Percentiles rank a stretch among this genome's conserved stretches.
Conservation (phyloP, 2,113 vertebrate species). For the Coregonus clupeaformis region DNA sequence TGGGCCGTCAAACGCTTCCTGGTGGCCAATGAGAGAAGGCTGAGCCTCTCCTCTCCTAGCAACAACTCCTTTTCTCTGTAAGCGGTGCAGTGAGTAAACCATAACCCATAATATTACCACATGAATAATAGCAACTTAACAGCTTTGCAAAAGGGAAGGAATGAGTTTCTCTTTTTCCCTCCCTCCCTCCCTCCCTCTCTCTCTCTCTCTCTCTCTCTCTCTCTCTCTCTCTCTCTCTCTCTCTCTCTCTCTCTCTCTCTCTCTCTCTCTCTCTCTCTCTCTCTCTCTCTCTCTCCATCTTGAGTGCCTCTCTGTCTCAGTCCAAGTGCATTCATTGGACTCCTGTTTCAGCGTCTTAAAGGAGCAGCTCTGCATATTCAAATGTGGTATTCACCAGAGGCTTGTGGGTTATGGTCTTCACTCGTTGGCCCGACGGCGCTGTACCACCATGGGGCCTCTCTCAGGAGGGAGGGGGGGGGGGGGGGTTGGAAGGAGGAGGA, state of each 20-base stretch:
- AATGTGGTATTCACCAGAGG: conserved; percentile 48
- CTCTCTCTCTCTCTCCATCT: conserved; percentile 58
- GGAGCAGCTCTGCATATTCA: conserved; percentile 72
- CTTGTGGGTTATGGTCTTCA: conserved; percentile 76
- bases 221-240: conserved; percentile 57
- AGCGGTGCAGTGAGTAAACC: conserved; percentile 75
- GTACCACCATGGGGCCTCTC: conserved; percentile 63
- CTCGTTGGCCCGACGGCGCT: conserved; percentile 72
- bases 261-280: conserved; percentile 44
- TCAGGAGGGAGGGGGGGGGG: conserved; percentile 60
- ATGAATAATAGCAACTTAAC: conserved; percentile 79
- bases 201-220: conserved; percentile 50
- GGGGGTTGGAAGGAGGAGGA: too few relatives aligned
- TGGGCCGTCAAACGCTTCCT: too few relatives aligned
- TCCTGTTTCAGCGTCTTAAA: conserved; percentile 88
- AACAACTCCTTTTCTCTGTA: conserved; percentile 80
- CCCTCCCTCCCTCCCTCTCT: conserved; percentile 22
- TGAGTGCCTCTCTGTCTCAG: conserved; percentile 57
- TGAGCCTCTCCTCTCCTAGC: conserved; percentile 87
- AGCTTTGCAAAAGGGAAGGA: conserved; percentile 64
- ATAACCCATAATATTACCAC: conserved; percentile 88
- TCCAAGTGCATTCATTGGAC: conserved; percentile 81
- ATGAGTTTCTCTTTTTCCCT: conserved; percentile 28
- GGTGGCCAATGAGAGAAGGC: conserved; percentile 75
- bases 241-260: conserved; percentile 50